Percentiles rank a stretch among this genome's conserved stretches.
Evolutionary conservation across 1,140 invertebrate species (phyloP).

Genomic region (Holotrichia oblita): DNA sequence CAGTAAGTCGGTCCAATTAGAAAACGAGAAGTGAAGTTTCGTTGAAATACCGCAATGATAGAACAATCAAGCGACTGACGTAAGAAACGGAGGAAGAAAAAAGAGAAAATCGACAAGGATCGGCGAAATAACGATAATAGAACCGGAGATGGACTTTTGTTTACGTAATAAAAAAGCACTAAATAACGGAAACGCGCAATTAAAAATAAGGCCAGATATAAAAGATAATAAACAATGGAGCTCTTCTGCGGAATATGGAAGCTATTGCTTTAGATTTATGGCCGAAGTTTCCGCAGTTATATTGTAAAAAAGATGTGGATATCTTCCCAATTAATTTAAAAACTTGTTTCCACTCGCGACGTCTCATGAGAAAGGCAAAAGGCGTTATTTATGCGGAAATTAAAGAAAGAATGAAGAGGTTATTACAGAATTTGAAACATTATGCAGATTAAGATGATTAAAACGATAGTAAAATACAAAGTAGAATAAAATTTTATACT

Average conservation of each 20-base stretch:
- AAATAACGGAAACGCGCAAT: conserved; percentile 52
- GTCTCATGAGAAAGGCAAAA: neutral
- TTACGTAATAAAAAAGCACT: conserved; percentile 49
- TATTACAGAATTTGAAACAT: neutral
- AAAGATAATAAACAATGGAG: conserved; percentile 50
- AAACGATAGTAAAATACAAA: neutral
- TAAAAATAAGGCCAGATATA: conserved; percentile 51
- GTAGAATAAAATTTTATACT: too few species aligned
- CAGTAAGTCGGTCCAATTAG: neutral
- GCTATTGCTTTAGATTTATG: conserved; percentile 50
- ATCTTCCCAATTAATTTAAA: conserved; percentile 39
- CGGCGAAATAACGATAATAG: conserved; percentile 44
- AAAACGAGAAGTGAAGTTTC: neutral
- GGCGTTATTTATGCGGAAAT: conserved; percentile 20
- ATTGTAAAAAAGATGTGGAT: conserved; percentile 45
- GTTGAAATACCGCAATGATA: neutral
- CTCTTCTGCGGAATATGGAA: conserved; percentile 49
- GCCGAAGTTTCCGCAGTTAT: conserved; percentile 46
- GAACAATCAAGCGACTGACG: neutral
- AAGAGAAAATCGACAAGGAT: conserved; percentile 1
- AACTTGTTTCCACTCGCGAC: conserved; percentile 28
- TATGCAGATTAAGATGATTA: conserved; percentile 1
- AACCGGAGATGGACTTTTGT: conserved; percentile 45
- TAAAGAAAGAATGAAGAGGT: neutral
- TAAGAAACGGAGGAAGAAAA: neutral